Evolutionary conservation across 53 echinoderm and acorn worm species (phyloP), one percentile per base, ranked within the genome.

Genomic region (Arbacia lixula): DNA sequence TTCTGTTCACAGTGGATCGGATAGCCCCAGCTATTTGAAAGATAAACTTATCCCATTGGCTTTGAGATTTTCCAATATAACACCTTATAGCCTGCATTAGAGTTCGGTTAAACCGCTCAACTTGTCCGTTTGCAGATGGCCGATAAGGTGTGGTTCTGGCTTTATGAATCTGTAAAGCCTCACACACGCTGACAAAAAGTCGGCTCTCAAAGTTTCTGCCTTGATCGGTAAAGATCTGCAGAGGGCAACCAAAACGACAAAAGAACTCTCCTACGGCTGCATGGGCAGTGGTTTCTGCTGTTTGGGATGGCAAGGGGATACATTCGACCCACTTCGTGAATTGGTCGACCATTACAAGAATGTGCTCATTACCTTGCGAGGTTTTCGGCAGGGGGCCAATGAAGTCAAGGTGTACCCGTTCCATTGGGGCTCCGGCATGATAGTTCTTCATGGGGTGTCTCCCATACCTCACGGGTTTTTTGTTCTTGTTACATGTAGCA

Each of bases 321-420:
- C 46, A 43, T 27, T 71, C 71, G 0, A 71, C 46, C 82, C 87
- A 91, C 42, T 87, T 91, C 0, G 91, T 87, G 25, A 87, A 87
- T 22, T 84, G 87, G 27, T 91, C 91, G 2, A 91, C 80, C 77
- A 91, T 91, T 41, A 91, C 76, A 2, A 91, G 20, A 16, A 91
- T 88, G 53, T 91, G 30, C n/a, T 46, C 49, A 67, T 88, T 91
- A 5, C 91, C 88, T 0, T 66, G 55, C 0, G 74, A 33, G 16
- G 85, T 88, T 35, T 85, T 91, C 2, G 88, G 88, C 27, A 91
- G 53, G 3, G 91, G 91, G 0, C 88, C 91, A 11, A 87, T 1
- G 52, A 91, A 88, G 57, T 77, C 88, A 2, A 91, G 31, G 34
- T 88, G 87, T 0, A 91, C 91, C 27, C 76, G 66, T 43, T 91